These are phyloP conservation scores for Alloscopus bannaensis DNA, from an alignment of 2,888 invertebrate genomes.

Conservation along the genomic window DNA sequence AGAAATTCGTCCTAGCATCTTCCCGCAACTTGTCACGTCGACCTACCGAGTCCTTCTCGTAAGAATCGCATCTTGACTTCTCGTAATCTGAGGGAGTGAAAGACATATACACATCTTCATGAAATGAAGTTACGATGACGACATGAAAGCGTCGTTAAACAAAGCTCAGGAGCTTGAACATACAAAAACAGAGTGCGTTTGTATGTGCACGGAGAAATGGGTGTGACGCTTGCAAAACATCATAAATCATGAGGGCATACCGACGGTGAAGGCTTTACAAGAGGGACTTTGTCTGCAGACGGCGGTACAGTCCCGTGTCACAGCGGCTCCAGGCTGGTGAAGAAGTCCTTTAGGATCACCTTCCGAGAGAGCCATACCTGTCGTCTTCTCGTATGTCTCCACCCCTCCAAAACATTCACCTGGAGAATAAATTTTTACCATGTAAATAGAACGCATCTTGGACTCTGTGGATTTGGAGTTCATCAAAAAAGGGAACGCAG, in stretches of 20 bases:
- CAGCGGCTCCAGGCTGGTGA: slow-evolving; percentile 75
- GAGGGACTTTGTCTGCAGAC: slow-evolving; percentile 75
- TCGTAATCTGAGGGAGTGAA: slow-evolving; percentile 75
- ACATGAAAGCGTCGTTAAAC: too few species aligned
- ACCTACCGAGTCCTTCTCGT: slow-evolving; percentile 75
- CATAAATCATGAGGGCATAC: slow-evolving; percentile 72
- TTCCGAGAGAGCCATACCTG: slow-evolving; percentile 74
- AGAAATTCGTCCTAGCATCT: slow-evolving; percentile 75
- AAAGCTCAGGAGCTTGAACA: too few species aligned
- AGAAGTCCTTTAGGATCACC: slow-evolving; percentile 75
- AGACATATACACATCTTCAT: neutral
- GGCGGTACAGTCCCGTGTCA: slow-evolving; percentile 76
- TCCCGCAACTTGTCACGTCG: slow-evolving; percentile 74
- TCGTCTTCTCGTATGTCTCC: slow-evolving; percentile 76
- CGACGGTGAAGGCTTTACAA: slow-evolving; percentile 75
- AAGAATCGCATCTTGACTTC: slow-evolving; percentile 75
- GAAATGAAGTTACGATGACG: too few species aligned
- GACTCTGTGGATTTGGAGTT: neutral
- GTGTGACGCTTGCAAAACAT: too few species aligned
- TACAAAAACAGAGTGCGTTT: too few species aligned
- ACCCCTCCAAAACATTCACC: slow-evolving; percentile 76
- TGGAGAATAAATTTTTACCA: slow-evolving; percentile 43
- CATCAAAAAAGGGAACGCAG: slow-evolving; percentile 14
- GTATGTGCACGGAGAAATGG: too few species aligned
- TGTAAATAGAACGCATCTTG: neutral